These are phyloP conservation scores for Phymatocera aterrima DNA, from an alignment of 2,888 invertebrate species.

Conservation along the genomic window DNA sequence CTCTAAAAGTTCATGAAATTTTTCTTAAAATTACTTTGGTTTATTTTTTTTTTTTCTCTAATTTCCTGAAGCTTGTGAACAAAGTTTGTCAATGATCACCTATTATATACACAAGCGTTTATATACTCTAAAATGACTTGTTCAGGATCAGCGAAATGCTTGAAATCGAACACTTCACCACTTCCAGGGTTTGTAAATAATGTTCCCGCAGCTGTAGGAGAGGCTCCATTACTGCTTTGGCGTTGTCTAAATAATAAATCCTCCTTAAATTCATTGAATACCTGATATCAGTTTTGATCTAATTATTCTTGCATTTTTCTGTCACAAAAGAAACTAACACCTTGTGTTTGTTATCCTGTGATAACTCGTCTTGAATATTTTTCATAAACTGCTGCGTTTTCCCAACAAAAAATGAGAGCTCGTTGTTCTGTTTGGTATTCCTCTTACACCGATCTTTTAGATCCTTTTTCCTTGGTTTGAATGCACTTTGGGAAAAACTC, in stretches of 20 bases:
- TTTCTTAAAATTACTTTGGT: neutral
- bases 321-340: neutral
- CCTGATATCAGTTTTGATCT: no score
- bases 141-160: constrained; percentile 54
- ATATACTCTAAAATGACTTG: constrained; percentile 53
- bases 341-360: constrained; percentile 29
- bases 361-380: neutral
- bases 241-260: neutral
- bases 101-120: constrained; percentile 52
- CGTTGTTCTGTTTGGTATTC: constrained; percentile 53
- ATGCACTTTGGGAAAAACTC: neutral
- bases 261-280: neutral
- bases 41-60: neutral
- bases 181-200: constrained; percentile 41
- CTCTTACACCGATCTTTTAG: constrained; percentile 50
- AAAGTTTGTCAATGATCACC: constrained; percentile 49
- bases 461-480: neutral
- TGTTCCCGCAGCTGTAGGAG: neutral
- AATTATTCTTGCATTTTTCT: constrained; percentile 8
- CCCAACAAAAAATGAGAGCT: constrained; percentile 49
- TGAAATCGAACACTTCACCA: constrained; percentile 54
- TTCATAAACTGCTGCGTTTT: constrained; percentile 11
- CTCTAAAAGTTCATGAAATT: constrained; percentile 42
- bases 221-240: neutral
- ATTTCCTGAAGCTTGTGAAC: neutral